A percentile compares a stretch with the other conserved stretches of the same genome.
phyloP scores from a whole-genome alignment of 2,113 vertebrate species.

The Lepisosteus oculatus region DNA sequence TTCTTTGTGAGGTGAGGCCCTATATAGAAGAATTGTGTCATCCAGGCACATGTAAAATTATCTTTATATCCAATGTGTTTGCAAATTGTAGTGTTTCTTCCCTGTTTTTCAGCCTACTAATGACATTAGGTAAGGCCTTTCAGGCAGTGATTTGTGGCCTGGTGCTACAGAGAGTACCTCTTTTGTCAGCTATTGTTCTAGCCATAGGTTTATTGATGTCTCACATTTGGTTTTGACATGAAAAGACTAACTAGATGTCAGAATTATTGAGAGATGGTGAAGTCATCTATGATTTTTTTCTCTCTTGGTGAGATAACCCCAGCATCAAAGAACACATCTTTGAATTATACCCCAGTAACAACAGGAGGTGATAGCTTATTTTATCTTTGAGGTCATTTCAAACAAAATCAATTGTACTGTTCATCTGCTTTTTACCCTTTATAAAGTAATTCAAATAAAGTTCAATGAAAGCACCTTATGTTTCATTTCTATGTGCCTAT shows the following conservation, averaged over 20 bases:
- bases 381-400: conserved; percentile 10
- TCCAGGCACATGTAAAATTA: conserved; percentile 4
- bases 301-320: conserved; percentile 11
- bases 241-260: conserved; percentile 20
- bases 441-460: no score
- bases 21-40: not conserved
- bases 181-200: conserved; percentile 66
- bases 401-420: conserved; percentile 12
- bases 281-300: conserved; percentile 16
- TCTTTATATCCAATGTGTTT: conserved; percentile 17
- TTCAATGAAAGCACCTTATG: no score
- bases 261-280: conserved; percentile 26
- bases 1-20: no score
- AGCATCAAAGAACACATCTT: conserved; percentile 22
- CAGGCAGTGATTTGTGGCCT: conserved; percentile 30
- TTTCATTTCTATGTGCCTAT: no score
- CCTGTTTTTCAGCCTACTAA: conserved; percentile 27
- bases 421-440: not conserved
- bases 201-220: conserved; percentile 59
- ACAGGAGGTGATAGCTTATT: conserved; percentile 14
- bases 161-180: conserved; percentile 47
- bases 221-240: conserved; percentile 12
- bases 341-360: not conserved
- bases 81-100: conserved; percentile 15
- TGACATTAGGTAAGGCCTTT: conserved; percentile 21